Evolutionary conservation across 1,140 invertebrate genomes (phyloP), one percentile per base, ranked within the genome.

Genomic region (Cardiocondyla obscurior): DNA sequence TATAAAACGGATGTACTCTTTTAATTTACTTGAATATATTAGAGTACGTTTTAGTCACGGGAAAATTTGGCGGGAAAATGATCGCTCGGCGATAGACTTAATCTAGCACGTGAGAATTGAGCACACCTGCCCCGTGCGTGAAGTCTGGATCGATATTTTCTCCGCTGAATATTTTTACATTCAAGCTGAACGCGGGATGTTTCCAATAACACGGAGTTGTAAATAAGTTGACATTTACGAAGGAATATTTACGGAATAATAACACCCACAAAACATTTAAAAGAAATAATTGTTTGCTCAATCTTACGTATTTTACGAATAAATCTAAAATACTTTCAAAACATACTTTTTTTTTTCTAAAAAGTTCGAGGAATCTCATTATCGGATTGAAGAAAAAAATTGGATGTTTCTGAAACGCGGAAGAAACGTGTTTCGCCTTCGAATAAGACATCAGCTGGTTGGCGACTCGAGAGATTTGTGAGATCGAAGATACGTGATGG

Each of bases 401-500:
- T 51, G 57, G 57, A 81, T 16, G 42, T 6, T 28, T 46, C 5
- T 6, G 14, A 57, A 14, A 73, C 30, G 19, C 46, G 10, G 46
- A 44, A 53, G 16, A 19, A 55, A 51, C 22, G 5, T n/a, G 67
- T 81, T 53, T 46, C 28, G 28, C 42, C 19, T 25, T 16, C 1
- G 3, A 28, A 30, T 22, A 70, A 76, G 14, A 57, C 16, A 64
- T 5, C 46, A 64, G 22, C 0, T 25, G 16, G 33, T 53, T 67
- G n/a, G 22, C 44, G 67, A 64, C 14, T 36, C 57, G 70, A 28
- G 22, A 84, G 73, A 62, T 81, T 51, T 49, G 69, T 81, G 28
- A 83, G 79, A 74, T 84, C 81, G 65, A 58, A 44, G 74, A 30
- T 84, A 90, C 89, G 90, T 90, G 89, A 90, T 84, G 39, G 82